phyloP scores from a whole-genome alignment of 2,888 invertebrate species.

The Salticus scenicus region DNA sequence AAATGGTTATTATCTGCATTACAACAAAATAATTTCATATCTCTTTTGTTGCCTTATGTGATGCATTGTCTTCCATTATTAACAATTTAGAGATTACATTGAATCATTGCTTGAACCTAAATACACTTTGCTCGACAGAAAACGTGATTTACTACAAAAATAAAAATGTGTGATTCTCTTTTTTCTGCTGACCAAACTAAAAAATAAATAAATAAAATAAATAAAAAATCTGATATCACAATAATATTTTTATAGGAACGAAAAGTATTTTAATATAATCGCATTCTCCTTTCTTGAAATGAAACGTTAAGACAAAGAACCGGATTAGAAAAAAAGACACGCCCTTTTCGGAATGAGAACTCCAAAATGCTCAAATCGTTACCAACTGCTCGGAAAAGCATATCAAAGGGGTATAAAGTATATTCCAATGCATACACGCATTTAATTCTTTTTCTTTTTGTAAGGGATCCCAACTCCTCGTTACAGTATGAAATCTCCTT shows the following conservation, averaged over 20 bases:
- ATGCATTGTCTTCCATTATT: slow-evolving; percentile 49
- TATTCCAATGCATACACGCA: slow-evolving; percentile 63
- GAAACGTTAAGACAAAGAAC: slow-evolving; percentile 29
- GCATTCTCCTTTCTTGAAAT: slow-evolving; percentile 42
- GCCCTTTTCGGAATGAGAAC: not conserved
- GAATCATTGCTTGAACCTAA: not conserved
- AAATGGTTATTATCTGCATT: too few relatives aligned
- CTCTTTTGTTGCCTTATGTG: slow-evolving; percentile 5
- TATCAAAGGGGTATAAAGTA: slow-evolving; percentile 59
- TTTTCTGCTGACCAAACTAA: slow-evolving; percentile 53
- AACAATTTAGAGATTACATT: not conserved
- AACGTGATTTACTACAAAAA: not conserved
- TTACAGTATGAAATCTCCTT: slow-evolving; percentile 26
- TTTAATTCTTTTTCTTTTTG: too few relatives aligned
- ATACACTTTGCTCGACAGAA: not conserved
- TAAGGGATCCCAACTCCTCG: slow-evolving; percentile 20
- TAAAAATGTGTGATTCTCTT: slow-evolving; percentile 32
- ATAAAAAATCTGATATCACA: slow-evolving; percentile 45
- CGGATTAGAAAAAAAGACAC: not conserved
- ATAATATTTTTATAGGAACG: slow-evolving; percentile 64
- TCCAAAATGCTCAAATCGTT: slow-evolving; percentile 56
- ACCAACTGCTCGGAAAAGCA: slow-evolving; percentile 57
- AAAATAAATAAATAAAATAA: too few relatives aligned
- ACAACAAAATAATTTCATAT: too few relatives aligned
- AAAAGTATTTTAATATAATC: slow-evolving; percentile 56